These are phyloP conservation scores for Calliopsis andreniformis DNA, from an alignment of 1,140 invertebrate genomes.

Conservation along the genomic window DNA sequence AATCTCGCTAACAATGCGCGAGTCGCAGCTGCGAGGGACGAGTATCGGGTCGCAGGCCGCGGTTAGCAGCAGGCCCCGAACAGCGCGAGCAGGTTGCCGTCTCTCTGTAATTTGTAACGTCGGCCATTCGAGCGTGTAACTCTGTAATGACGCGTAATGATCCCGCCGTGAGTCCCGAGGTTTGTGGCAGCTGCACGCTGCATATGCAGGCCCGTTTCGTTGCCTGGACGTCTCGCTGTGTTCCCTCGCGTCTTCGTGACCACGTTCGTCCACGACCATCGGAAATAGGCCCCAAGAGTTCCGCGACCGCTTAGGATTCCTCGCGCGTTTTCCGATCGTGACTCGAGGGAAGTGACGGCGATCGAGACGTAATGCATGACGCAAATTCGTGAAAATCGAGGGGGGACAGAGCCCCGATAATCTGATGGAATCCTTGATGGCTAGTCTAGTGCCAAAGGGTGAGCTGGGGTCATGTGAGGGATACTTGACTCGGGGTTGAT, in stretches of 20 bases:
- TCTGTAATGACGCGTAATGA: constrained; percentile 70
- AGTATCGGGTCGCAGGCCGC: constrained; percentile 23
- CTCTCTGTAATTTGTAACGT: constrained; percentile 69
- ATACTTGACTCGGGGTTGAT: no score
- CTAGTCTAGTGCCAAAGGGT: no score
- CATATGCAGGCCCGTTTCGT: constrained; percentile 16
- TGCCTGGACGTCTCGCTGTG: no score
- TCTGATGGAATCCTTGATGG: no score
- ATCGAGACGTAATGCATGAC: no score
- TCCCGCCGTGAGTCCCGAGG: constrained; percentile 53
- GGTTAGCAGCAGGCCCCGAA: constrained; percentile 4
- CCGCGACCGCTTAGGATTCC: not conserved
- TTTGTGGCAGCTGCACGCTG: constrained; percentile 41
- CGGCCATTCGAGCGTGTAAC: constrained; percentile 69
- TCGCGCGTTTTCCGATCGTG: not conserved
- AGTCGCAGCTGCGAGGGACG: constrained; percentile 13
- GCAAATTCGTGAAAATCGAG: no score
- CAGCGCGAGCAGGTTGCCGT: constrained; percentile 49
- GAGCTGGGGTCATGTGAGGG: not conserved
- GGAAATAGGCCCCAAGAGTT: not conserved
- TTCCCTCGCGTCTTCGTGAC: not conserved
- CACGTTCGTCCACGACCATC: not conserved
- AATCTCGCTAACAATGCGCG: constrained; percentile 49
- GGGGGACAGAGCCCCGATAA: no score
- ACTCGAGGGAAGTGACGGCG: rapidly evolving